Base-by-base conservation (phyloP, 2,888 invertebrate genomes). In the Cotesia congregata region DNA sequence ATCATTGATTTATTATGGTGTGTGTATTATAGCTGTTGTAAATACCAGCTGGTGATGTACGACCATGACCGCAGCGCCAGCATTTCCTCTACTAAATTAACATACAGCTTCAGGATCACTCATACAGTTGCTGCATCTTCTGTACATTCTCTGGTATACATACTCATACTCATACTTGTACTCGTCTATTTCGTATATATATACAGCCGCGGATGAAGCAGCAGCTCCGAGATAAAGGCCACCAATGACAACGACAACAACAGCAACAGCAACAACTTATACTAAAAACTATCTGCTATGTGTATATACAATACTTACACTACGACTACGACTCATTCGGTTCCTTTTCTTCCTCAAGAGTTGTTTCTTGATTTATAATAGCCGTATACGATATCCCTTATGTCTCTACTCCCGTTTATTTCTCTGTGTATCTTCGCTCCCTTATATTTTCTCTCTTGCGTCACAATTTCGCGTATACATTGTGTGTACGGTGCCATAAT, bases 1-100 rank as follows among this genome's bases (percentile, higher is more conserved):
- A 85, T 85, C 85, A 84, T 84, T 85, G 85, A 85, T 85, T 85
- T 85, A 85, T 84, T 84, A 82, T 83, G 85, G 83, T 83, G 82
- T 82, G 50, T 12, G 50, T 50, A 50, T 50, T 50, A 50, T 50
- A 50, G 50, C 12, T 4, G 82, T 83, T 82, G 84, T 85, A 83
- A 85, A 85, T 84, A 85, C 84, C 82, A 74, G 73, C 80, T 50
- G 79, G 83, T 85, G 83, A 85, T 84, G 83, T 85, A 84, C 83
- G 83, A 83, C 82, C 83, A 78, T 82, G 82, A 80, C 80, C 80
- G 69, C 76, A 76, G 64, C 72, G 73, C 73, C 69, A 76, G 69
- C 68, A 50, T 50, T 77, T 78, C 78, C 77, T 65, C 73, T 74
- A 77, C 30, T 30, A 3, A 30, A 30, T 3, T 30, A 30, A 2